Conservation (phyloP, 1,140 invertebrate genomes). For the Listronotus bonariensis region DNA sequence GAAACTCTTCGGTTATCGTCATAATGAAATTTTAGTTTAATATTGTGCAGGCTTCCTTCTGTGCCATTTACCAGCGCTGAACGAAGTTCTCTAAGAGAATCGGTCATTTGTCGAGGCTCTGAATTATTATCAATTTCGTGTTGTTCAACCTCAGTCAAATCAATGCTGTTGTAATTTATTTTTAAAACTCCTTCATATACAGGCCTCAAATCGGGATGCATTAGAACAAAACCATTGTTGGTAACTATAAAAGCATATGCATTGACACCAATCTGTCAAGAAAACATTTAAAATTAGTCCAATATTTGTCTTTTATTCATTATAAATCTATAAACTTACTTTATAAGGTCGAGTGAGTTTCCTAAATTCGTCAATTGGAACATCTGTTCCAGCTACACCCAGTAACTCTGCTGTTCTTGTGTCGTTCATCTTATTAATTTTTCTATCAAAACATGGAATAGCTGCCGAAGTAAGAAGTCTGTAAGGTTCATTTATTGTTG, state of each 20-base stretch:
- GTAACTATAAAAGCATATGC: constrained; percentile 94
- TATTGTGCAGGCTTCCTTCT: constrained; percentile 65
- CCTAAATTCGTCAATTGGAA: constrained; percentile 88
- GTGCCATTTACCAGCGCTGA: constrained; percentile 74
- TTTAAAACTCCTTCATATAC: constrained; percentile 75
- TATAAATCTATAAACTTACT: no score
- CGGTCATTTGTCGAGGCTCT: constrained; percentile 57
- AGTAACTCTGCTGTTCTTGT: constrained; percentile 74
- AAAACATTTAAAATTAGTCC: constrained; percentile 3
- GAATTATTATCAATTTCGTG: constrained; percentile 63
- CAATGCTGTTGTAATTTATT: constrained; percentile 94
- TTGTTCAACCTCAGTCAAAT: constrained; percentile 93
- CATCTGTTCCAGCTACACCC: constrained; percentile 91
- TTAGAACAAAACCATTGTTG: constrained; percentile 92
- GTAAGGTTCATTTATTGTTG: constrained; percentile 58
- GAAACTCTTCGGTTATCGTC: constrained; percentile 82
- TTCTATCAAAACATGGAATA: constrained; percentile 82
- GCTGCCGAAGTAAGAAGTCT: constrained; percentile 82
- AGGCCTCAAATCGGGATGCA: constrained; percentile 79
- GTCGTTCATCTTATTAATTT: constrained; percentile 62
- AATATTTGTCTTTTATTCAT: no score
- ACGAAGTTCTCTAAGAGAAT: constrained; percentile 64
- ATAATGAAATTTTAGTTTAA: constrained; percentile 78
- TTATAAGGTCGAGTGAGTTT: constrained; percentile 84
- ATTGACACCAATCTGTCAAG: constrained; percentile 87